A percentile compares a stretch with the other conserved stretches of the same genome.
Conservation (phyloP, 1,140 invertebrate species). For the Homarus americanus region DNA sequence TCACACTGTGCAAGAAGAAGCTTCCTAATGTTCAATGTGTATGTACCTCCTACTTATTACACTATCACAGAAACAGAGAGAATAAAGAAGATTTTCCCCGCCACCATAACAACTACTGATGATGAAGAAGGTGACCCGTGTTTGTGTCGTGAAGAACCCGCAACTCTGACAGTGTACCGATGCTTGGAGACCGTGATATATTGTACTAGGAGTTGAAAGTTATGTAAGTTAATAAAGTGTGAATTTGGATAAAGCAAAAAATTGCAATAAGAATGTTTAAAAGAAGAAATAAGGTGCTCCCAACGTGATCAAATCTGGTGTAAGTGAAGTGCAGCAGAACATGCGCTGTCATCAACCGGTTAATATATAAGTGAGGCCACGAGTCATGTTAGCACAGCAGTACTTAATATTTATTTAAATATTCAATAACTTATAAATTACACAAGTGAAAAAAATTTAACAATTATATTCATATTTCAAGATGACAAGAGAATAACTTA, state of each 20-base stretch:
- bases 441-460: not conserved
- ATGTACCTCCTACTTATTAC: conserved; percentile 22
- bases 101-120: conserved; percentile 10
- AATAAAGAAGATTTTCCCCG: conserved; percentile 19
- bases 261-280: not conserved
- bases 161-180: not conserved
- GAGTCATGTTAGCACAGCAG: not conserved
- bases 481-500: not conserved
- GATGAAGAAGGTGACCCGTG: not conserved
- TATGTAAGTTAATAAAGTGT: not conserved
- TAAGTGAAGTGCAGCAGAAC: conserved; percentile 5
- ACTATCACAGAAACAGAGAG: conserved; percentile 7
- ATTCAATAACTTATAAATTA: not conserved
- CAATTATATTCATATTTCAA: not conserved
- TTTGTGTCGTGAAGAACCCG: not conserved
- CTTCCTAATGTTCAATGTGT: conserved; percentile 43
- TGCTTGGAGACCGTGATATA: no score
- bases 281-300: not conserved
- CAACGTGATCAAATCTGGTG: not conserved
- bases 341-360: not conserved
- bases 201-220: not conserved
- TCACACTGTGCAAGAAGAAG: conserved; percentile 57
- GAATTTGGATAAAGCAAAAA: not conserved
- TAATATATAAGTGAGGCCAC: not conserved
- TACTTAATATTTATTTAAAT: not conserved